These are phyloP conservation scores for Gorsachius goisagi DNA, from an alignment of 2,113 vertebrate genomes.

Conservation along the genomic window DNA sequence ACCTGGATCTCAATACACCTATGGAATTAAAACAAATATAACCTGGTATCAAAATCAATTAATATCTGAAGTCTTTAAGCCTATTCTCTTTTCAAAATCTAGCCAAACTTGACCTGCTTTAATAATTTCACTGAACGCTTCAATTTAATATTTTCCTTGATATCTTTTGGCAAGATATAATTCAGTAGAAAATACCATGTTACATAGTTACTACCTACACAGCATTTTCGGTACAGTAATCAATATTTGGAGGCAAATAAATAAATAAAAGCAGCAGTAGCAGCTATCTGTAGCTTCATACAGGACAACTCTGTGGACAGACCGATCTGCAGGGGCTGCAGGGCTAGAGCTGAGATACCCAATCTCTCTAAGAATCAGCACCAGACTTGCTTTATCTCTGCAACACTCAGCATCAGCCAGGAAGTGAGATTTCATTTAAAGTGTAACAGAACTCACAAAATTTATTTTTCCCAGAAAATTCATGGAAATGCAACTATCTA, in stretches of 20 bases:
- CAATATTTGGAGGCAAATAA: neutral
- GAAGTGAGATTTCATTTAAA: neutral
- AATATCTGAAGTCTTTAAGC: neutral
- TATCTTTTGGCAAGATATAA: neutral
- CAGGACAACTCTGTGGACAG: neutral
- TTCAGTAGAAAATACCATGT: neutral
- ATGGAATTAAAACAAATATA: neutral
- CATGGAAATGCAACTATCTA: neutral
- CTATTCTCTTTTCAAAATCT: neutral
- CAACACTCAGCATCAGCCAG: neutral
- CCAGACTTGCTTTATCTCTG: neutral
- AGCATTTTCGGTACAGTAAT: neutral
- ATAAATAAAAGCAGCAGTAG: neutral
- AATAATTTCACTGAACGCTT: neutral
- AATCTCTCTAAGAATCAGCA: neutral
- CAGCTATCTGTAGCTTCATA: neutral
- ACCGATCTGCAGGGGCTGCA: neutral
- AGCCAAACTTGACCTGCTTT: neutral
- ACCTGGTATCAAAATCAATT: neutral
- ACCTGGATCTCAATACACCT: neutral
- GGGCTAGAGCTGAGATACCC: neutral
- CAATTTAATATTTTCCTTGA: neutral
- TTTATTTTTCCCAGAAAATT: neutral
- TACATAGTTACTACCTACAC: neutral
- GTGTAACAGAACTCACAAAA: neutral